A percentile compares a stretch with the other conserved stretches of the same genome.
Conservation (phyloP, 2,113 vertebrate species). For the Heterotilapia buettikoferi region DNA sequence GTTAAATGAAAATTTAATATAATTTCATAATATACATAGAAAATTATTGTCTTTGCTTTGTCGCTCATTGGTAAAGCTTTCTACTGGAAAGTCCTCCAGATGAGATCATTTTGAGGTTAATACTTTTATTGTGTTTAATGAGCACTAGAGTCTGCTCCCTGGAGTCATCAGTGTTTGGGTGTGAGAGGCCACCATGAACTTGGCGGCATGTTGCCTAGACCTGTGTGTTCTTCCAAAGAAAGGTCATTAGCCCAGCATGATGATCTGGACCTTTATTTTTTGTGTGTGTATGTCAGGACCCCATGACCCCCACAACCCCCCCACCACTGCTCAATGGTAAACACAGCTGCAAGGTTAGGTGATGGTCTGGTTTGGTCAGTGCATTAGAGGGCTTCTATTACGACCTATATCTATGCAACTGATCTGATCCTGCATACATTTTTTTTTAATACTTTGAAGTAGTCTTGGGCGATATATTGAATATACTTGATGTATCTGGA, state of each 20-base stretch:
- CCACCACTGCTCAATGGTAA: background rate
- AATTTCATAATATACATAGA: background rate
- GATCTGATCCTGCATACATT: background rate
- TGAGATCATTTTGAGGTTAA: background rate
- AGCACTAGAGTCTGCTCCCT: background rate
- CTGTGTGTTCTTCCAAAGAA: constrained; percentile 14
- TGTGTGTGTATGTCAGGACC: constrained; percentile 1
- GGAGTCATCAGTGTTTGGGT: background rate
- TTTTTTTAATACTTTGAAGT: background rate
- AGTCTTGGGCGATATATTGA: background rate
- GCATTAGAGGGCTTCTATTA: background rate
- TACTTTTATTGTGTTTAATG: background rate
- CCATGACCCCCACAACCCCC: background rate
- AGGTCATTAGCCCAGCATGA: background rate
- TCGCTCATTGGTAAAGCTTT: background rate
- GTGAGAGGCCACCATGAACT: background rate
- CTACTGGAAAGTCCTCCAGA: background rate
- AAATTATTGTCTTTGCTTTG: background rate
- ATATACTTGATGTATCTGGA: background rate
- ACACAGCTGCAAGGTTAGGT: constrained; percentile 36
- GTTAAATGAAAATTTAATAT: background rate
- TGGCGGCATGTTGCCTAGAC: background rate
- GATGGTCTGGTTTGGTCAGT: background rate
- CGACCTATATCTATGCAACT: background rate
- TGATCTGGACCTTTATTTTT: background rate